Conservation (phyloP, 2,888 invertebrate species). For the Gonocerus acuteangulatus region DNA sequence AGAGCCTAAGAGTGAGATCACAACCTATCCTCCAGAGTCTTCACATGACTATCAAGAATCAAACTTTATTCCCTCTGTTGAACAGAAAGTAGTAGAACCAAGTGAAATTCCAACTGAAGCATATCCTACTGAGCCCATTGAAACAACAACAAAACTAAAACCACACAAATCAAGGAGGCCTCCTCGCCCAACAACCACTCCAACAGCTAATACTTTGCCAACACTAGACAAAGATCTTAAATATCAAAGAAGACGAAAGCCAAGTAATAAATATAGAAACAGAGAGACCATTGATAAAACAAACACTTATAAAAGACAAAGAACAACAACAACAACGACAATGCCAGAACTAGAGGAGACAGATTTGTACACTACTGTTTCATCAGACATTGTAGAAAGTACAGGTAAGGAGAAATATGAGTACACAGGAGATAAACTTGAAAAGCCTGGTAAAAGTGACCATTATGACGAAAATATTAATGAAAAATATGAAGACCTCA, state of each 20-base stretch:
- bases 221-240: constrained; percentile 21
- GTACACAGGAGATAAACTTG: constrained; percentile 3
- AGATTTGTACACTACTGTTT: constrained; percentile 24
- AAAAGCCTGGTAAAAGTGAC: neutral
- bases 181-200: constrained; percentile 14
- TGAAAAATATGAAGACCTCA: neutral
- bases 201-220: constrained; percentile 7
- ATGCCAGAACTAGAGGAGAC: constrained; percentile 16
- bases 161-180: constrained; percentile 28
- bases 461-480: neutral
- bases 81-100: constrained; percentile 22
- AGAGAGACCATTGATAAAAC: constrained; percentile 15
- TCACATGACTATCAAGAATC: constrained; percentile 22
- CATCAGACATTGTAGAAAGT: constrained; percentile 1
- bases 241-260: constrained; percentile 30
- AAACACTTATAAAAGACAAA: constrained; percentile 3
- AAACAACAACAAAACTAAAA: constrained; percentile 24
- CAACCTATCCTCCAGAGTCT: constrained; percentile 21
- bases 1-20: constrained; percentile 27
- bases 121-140: constrained; percentile 20
- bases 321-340: constrained; percentile 30
- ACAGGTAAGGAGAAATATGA: neutral
- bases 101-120: constrained; percentile 23
- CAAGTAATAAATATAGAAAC: constrained; percentile 24
- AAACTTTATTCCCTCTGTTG: constrained; percentile 24